These are phyloP conservation scores for Aleiodes sp. DNA, from an alignment of 1,140 invertebrate genomes.

Conservation along the genomic window DNA sequence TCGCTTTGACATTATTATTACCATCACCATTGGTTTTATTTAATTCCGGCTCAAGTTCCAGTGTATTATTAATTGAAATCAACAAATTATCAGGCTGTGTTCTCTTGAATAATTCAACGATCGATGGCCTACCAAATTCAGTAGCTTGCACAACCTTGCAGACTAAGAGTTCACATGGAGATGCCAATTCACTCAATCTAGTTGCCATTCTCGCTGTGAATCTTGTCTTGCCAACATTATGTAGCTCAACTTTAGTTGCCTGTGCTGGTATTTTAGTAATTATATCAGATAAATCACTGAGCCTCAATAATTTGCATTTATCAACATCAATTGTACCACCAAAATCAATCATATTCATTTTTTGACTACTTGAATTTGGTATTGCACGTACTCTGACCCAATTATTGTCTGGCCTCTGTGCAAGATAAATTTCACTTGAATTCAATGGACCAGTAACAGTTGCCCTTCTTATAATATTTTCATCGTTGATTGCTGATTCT, in stretches of 20 bases:
- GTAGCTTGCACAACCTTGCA: slow-evolving; percentile 53
- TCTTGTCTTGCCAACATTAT: slow-evolving; percentile 62
- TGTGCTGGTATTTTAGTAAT: slow-evolving; percentile 59
- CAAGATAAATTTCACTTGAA: slow-evolving; percentile 55
- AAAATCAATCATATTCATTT: slow-evolving; percentile 60
- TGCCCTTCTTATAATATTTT: slow-evolving; percentile 38
- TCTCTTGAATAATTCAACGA: slow-evolving; percentile 72
- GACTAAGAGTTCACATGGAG: slow-evolving; percentile 59
- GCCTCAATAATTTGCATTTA: slow-evolving; percentile 45
- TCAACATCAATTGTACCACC: slow-evolving; percentile 57
- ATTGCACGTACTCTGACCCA: slow-evolving; percentile 52
- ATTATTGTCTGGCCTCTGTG: slow-evolving; percentile 43
- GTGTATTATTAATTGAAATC: slow-evolving; percentile 71
- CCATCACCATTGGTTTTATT: slow-evolving; percentile 37
- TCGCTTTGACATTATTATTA: slow-evolving; percentile 44
- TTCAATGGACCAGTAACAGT: slow-evolving; percentile 30
- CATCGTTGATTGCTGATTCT: slow-evolving; percentile 40
- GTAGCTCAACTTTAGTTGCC: slow-evolving; percentile 67
- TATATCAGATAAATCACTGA: slow-evolving; percentile 53
- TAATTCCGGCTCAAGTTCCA: slow-evolving; percentile 61
- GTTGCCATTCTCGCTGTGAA: slow-evolving; percentile 59
- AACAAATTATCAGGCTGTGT: slow-evolving; percentile 67
- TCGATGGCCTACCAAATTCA: slow-evolving; percentile 42
- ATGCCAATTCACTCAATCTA: slow-evolving; percentile 62
- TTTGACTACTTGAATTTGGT: slow-evolving; percentile 40